Evolutionary conservation across 2,113 vertebrate species (phyloP), one percentile per base, ranked within the genome.

Genomic region (Ceyx margarethae): DNA sequence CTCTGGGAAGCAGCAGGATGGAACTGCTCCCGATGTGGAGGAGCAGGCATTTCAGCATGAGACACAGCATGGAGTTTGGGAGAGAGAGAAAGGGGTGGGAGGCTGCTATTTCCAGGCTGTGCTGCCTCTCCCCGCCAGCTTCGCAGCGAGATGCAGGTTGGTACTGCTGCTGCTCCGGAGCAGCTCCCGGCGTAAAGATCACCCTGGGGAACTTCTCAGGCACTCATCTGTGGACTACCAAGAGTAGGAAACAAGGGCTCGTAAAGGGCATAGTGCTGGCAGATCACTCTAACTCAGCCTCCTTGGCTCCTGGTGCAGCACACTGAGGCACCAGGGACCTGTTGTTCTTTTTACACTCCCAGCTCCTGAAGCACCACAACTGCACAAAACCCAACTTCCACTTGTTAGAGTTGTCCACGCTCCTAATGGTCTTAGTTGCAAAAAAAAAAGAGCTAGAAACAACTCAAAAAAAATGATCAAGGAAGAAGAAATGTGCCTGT

Each of bases 51-150:
- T 95, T 94, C 80, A 50, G 77, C 92, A 95, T 87, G 91, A 93
- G 95, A 96, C 91, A 66, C 93, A 81, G 96, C 93, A 91, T 43
- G 15, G 50, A 93, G 93, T 89, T 96, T 86, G 87, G 90, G 96
- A 93, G 85, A 96, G 88, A 0, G 11, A 96, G 37, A 95, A 96
- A 93, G 61, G 51, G 89, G 96, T 95, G 91, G 96, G 95, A 96
- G 91, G 96, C 74, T 87, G 61, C 85, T 96, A 95, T 96, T 97
- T 96, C 89, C 85, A 87, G 91, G 53, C 42, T 11, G 0, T 4
- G 46, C 94, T 89, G 89, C 92, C 74, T 93, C 91, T 91, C 72
- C 15, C 51, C 3, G 1, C 81, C 89, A 89, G 92, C 94, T 95
- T 87, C 0, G 0, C 50, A 18, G 64, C 2, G 1, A 91, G 84